Percentiles rank a stretch among this genome's conserved stretches.
These are phyloP conservation scores for Tipula confusa DNA, from an alignment of 2,888 invertebrate genomes.

Conservation along the genomic window DNA sequence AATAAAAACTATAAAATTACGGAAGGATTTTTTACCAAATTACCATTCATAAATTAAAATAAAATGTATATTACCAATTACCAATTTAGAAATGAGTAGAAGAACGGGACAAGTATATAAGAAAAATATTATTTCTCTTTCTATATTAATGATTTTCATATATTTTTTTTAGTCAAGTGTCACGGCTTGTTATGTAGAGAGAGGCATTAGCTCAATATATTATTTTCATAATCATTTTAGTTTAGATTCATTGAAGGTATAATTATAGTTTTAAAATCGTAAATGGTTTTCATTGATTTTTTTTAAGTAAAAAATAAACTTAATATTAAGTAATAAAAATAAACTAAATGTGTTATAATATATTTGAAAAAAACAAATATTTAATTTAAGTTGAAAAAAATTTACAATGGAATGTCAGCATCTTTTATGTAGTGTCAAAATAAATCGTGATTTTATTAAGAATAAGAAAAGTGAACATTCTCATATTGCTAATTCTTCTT, in stretches of 20 bases:
- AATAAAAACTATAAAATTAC: no score
- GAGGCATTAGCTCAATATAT: no score
- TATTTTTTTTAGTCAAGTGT: no score
- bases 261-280: slow-evolving; percentile 4
- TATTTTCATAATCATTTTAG: slow-evolving; percentile 20
- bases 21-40: no score
- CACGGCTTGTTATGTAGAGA: no score
- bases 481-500: neutral
- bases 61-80: no score
- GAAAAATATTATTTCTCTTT: no score
- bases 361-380: neutral
- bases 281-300: neutral
- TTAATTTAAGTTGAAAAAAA: neutral
- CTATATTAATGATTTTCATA: no score
- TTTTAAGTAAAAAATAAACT: neutral
- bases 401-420: slow-evolving; percentile 65
- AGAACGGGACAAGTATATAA: no score
- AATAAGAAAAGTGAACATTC: slow-evolving; percentile 49
- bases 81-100: no score
- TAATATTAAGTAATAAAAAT: neutral
- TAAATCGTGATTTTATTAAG: slow-evolving; percentile 52
- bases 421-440: slow-evolving; percentile 61
- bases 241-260: slow-evolving; percentile 21
- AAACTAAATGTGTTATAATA: neutral
- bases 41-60: no score